Evolutionary conservation across 2,797 vertebrate genomes (phyloP).

Genomic region (Eremophila alpestris): DNA sequence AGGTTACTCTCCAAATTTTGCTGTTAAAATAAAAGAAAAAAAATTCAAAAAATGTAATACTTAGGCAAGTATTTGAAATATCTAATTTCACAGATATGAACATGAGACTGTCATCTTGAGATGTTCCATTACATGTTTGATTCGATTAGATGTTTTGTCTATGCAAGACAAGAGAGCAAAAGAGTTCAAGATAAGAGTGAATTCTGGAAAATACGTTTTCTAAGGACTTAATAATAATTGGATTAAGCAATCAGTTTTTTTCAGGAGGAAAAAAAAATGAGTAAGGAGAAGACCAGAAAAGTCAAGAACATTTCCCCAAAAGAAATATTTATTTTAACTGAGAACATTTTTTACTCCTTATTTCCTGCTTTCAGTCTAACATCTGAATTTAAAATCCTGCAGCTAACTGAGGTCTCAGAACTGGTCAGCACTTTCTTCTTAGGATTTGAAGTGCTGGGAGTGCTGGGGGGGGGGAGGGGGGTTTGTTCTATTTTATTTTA

Average conservation of each 20-base stretch:
- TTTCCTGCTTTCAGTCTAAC: neutral
- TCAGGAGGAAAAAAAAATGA: neutral
- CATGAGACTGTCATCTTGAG: neutral
- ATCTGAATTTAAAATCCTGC: neutral
- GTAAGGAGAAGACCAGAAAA: neutral
- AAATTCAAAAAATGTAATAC: neutral
- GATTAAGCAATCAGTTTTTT: neutral
- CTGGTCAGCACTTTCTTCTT: neutral
- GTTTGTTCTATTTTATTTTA: neutral
- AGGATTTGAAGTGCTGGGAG: neutral
- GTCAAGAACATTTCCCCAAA: neutral
- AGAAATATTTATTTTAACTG: neutral
- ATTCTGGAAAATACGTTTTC: neutral
- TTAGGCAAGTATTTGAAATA: neutral
- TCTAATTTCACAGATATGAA: neutral
- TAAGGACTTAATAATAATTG: neutral
- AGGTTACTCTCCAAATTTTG: slow-evolving; percentile 97
- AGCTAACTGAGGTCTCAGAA: neutral
- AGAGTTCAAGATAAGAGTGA: neutral
- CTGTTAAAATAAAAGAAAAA: slow-evolving; percentile 75
- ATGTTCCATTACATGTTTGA: neutral
- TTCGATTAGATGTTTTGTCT: neutral
- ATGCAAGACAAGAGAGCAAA: neutral
- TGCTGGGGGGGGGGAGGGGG: no score
- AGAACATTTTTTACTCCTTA: neutral